phyloP scores from a whole-genome alignment of 2,888 invertebrate genomes.

The Clunio marinus region DNA sequence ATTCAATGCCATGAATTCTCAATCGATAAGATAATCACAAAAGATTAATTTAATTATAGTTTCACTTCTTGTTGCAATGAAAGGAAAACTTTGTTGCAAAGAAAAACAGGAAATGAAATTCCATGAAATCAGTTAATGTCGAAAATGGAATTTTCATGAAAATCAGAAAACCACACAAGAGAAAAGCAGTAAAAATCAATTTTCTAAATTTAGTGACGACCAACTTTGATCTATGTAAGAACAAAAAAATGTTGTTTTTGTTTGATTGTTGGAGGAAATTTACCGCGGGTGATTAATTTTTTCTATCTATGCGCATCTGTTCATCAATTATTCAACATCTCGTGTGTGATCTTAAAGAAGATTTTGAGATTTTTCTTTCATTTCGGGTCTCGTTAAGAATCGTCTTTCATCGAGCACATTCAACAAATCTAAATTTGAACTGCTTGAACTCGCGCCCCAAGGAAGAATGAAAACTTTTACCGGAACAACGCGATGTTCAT shows the following conservation, averaged over 20 bases:
- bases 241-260: too few relatives aligned
- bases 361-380: conserved; percentile 22
- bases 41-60: too few relatives aligned
- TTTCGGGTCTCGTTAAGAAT: conserved; percentile 14
- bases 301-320: conserved; percentile 26
- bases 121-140: too few relatives aligned
- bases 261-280: conserved; percentile 5
- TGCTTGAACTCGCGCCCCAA: conserved; percentile 3
- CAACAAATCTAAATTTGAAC: conserved; percentile 21
- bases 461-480: not conserved
- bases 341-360: conserved; percentile 23
- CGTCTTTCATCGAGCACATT: conserved; percentile 30
- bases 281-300: conserved; percentile 29
- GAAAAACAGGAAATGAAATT: too few relatives aligned
- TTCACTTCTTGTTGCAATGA: too few relatives aligned
- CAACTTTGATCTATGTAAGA: conserved; percentile 14
- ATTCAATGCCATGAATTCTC: too few relatives aligned
- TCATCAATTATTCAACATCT: conserved; percentile 28
- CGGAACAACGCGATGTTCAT: not conserved
- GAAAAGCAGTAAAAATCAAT: conserved; percentile 4
- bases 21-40: too few relatives aligned
- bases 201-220: conserved; percentile 3
- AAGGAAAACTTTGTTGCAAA: too few relatives aligned
- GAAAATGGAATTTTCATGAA: not conserved
- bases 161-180: not conserved